Percentiles rank a stretch among this genome's conserved stretches.
phyloP scores from a whole-genome alignment of 1,140 invertebrate species.

The Eurosta solidaginis region DNA sequence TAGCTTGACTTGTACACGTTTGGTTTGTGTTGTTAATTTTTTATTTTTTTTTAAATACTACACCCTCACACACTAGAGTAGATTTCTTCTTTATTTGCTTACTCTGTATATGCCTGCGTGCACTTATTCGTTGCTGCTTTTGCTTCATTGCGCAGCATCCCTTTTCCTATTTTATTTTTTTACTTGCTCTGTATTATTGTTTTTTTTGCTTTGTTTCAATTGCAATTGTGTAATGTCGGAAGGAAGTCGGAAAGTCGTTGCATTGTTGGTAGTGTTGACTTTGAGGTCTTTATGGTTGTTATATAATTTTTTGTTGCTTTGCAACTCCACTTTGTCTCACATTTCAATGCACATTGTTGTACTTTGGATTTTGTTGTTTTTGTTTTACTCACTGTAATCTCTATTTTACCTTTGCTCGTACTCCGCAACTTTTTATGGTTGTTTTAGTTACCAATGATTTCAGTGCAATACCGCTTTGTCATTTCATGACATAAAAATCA shows the following conservation, averaged over 20 bases:
- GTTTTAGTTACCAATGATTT: neutral
- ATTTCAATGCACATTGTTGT: neutral
- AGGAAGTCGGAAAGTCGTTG: conserved; percentile 22
- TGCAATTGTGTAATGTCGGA: conserved; percentile 19
- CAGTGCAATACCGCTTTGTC: conserved; percentile 2
- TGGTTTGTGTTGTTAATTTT: neutral
- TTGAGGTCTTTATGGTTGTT: conserved; percentile 9
- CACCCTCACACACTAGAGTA: neutral
- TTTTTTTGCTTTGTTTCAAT: neutral
- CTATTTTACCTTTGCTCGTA: neutral
- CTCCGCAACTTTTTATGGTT: neutral
- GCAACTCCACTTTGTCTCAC: neutral
- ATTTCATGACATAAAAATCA: conserved; percentile 21
- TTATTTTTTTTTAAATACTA: neutral
- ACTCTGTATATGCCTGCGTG: neutral
- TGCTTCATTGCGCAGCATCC: neutral
- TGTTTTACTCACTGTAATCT: neutral
- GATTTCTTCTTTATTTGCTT: neutral
- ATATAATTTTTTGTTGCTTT: neutral
- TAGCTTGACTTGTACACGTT: neutral
- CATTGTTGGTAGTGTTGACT: conserved; percentile 10
- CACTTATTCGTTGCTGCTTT: neutral
- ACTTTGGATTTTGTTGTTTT: neutral
- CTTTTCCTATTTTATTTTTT: neutral
- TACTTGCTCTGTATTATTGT: neutral